These are phyloP conservation scores for Nibea albiflora DNA, from an alignment of 2,113 vertebrate species.

Conservation along the genomic window DNA sequence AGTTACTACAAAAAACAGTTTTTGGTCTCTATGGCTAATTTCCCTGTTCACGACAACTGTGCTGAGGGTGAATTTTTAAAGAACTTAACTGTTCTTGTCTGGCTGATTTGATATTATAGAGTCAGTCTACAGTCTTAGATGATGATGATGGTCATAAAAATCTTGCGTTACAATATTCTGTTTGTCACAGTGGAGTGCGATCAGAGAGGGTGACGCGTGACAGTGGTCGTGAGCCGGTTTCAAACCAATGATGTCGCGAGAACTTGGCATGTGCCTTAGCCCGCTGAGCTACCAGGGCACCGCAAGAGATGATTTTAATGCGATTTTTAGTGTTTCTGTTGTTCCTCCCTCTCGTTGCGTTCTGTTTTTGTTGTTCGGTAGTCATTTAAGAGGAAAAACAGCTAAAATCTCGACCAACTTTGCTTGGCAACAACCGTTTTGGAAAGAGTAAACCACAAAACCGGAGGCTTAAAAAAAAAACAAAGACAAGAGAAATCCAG, in stretches of 20 bases:
- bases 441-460: constrained; percentile 28
- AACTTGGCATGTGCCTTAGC: constrained; percentile 69
- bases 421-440: background rate
- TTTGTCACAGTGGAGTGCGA: constrained; percentile 29
- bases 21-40: too few relatives aligned
- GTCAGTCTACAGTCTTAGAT: background rate
- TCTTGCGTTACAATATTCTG: background rate
- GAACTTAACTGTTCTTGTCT: background rate
- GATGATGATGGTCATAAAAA: background rate
- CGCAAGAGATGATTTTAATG: constrained; percentile 14
- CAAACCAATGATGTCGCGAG: constrained; percentile 48
- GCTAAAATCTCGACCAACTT: background rate
- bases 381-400: constrained; percentile 19
- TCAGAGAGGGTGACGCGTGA: background rate
- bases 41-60: too few relatives aligned
- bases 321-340: constrained; percentile 25
- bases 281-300: constrained; percentile 58
- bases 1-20: too few relatives aligned
- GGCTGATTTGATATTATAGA: background rate
- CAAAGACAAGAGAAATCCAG: background rate
- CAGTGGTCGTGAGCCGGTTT: constrained; percentile 44
- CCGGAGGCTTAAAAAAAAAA: constrained; percentile 28
- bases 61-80: too few relatives aligned
- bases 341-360: background rate
- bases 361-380: constrained; percentile 39